Evolutionary conservation across 1,140 invertebrate species (phyloP).

Genomic region (Plodia interpunctella): DNA sequence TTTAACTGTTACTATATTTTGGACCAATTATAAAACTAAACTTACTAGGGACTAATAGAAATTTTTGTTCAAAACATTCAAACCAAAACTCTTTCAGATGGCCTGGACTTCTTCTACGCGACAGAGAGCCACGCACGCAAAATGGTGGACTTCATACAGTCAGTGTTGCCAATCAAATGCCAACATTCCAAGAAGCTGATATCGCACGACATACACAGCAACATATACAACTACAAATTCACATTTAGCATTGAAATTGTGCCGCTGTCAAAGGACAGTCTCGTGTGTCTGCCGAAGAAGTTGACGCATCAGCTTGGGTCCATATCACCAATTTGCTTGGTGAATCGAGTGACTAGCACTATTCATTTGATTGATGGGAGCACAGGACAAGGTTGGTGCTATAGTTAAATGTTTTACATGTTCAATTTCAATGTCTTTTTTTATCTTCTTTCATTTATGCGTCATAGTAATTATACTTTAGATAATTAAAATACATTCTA

Average conservation of each 20-base stretch:
- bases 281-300: conserved; percentile 94
- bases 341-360: conserved; percentile 91
- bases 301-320: conserved; percentile 94
- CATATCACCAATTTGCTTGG: conserved; percentile 93
- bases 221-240: conserved; percentile 98
- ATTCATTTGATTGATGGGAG: conserved; percentile 96
- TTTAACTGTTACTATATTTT: no score
- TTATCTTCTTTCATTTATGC: no score
- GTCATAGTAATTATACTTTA: no score
- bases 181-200: conserved; percentile 96
- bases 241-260: conserved; percentile 96
- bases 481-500: no score
- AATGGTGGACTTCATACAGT: conserved; percentile 95
- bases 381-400: conserved; percentile 88
- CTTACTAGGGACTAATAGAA: no score
- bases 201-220: conserved; percentile 98
- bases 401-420: conserved; percentile 6
- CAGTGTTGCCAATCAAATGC: conserved; percentile 91
- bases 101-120: conserved; percentile 97
- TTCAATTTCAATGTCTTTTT: no score
- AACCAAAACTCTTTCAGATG: conserved; percentile 80
- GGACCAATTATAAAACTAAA: no score
- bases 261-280: conserved; percentile 96
- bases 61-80: no score
- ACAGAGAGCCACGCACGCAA: conserved; percentile 94